phyloP scores from a whole-genome alignment of 2,888 invertebrate species.

The Synanthedon tipuliformis region DNA sequence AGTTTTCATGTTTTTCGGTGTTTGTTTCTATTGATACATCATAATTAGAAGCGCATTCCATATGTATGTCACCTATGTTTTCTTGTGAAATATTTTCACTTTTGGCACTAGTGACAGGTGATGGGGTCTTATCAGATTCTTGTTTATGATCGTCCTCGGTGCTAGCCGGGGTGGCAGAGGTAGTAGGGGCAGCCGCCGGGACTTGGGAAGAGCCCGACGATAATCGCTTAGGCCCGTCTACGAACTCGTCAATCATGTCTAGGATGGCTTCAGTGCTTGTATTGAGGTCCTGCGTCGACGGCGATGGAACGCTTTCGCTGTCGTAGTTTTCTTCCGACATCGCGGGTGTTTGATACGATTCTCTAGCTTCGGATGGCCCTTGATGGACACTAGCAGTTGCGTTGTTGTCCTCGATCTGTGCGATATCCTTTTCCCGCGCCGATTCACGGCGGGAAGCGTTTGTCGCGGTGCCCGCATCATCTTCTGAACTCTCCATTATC shows the following conservation, averaged over 20 bases:
- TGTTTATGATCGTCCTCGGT: background rate
- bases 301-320: slow-evolving; percentile 60
- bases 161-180: background rate
- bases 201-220: no score
- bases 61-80: slow-evolving; percentile 10
- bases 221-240: slow-evolving; percentile 55
- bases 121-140: slow-evolving; percentile 1
- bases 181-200: slow-evolving; percentile 16
- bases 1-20: slow-evolving; percentile 17
- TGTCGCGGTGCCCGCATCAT: slow-evolving; percentile 68
- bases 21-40: slow-evolving; percentile 14
- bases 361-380: slow-evolving; percentile 39
- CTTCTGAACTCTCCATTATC: slow-evolving; percentile 71
- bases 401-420: slow-evolving; percentile 50
- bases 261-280: slow-evolving; percentile 65
- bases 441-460: slow-evolving; percentile 65
- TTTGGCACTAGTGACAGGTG: slow-evolving; percentile 24
- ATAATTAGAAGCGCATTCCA: slow-evolving; percentile 16
- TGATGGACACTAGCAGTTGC: slow-evolving; percentile 47
- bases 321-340: slow-evolving; percentile 62
- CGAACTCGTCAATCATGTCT: slow-evolving; percentile 66
- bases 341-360: slow-evolving; percentile 43
- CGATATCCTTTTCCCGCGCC: slow-evolving; percentile 68
- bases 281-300: slow-evolving; percentile 57
- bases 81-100: slow-evolving; percentile 20